A percentile compares a stretch with the other conserved stretches of the same genome.
Conservation (phyloP, 2,888 invertebrate genomes). For the Calameuta idolon region DNA sequence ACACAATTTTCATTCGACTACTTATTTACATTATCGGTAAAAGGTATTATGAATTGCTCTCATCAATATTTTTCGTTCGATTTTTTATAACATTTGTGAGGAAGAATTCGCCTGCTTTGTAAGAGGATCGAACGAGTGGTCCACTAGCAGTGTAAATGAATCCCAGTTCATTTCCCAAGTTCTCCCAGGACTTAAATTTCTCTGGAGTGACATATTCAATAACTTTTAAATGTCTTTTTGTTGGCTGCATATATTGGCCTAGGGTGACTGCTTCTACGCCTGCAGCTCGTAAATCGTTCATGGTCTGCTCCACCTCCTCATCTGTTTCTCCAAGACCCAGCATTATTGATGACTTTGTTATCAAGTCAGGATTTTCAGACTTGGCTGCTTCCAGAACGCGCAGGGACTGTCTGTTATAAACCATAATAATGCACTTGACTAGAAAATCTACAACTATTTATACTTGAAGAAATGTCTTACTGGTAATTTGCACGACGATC, state of each 20-base stretch:
- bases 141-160: conserved; percentile 98
- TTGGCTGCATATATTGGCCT: conserved; percentile 99
- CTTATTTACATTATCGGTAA: background rate
- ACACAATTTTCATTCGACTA: background rate
- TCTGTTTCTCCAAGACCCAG: conserved; percentile 94
- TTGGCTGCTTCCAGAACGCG: conserved; percentile 86
- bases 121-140: conserved; percentile 95
- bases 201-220: conserved; percentile 97
- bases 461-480: conserved; percentile 49
- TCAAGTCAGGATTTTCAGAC: conserved; percentile 79
- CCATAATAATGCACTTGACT: background rate
- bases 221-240: conserved; percentile 93
- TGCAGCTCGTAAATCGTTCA: conserved; percentile 83
- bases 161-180: conserved; percentile 83
- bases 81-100: conserved; percentile 82
- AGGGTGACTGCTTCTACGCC: conserved; percentile 96
- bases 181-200: conserved; percentile 90
- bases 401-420: conserved; percentile 80
- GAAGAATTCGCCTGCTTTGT: conserved; percentile 97
- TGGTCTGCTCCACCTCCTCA: conserved; percentile 85
- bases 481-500: conserved; percentile 92
- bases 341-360: conserved; percentile 99
- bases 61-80: conserved; percentile 34
- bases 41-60: conserved; percentile 6
- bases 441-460: background rate